Evolutionary conservation across 2,888 invertebrate genomes (phyloP).

Genomic region (Ormyrus labotus): DNA sequence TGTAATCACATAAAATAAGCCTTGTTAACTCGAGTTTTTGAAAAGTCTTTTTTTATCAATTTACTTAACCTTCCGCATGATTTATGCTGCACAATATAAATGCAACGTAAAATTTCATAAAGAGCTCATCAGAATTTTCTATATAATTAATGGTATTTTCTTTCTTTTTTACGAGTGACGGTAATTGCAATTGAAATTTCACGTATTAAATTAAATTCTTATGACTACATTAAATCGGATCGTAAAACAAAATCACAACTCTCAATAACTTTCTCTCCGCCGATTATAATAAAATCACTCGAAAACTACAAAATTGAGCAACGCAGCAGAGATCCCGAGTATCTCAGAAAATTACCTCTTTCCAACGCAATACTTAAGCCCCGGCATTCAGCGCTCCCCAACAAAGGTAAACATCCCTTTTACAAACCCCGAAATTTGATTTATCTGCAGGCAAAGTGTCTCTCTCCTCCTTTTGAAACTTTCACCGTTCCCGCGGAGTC

Average conservation of each 20-base stretch:
- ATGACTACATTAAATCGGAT: no score
- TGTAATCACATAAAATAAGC: constrained; percentile 23
- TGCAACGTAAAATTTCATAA: background rate
- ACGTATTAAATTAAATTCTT: no score
- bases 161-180: background rate
- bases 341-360: no score
- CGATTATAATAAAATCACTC: no score
- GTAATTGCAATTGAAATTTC: no score
- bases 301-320: no score
- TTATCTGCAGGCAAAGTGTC: constrained; percentile 14
- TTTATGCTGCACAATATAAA: constrained; percentile 1
- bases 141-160: constrained; percentile 21
- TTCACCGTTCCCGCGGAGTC: background rate
- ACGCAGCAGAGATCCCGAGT: no score
- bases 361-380: background rate
- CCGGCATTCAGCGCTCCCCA: background rate
- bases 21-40: constrained; percentile 14
- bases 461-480: no score
- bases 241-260: no score
- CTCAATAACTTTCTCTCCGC: no score
- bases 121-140: constrained; percentile 27
- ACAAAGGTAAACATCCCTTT: constrained; percentile 28
- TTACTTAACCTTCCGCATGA: constrained; percentile 1
- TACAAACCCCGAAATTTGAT: constrained; percentile 33
- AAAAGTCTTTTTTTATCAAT: constrained; percentile 6